These are phyloP conservation scores for Pseudochirops cupreus DNA, from an alignment of 2,797 vertebrate genomes.

Conservation along the genomic window DNA sequence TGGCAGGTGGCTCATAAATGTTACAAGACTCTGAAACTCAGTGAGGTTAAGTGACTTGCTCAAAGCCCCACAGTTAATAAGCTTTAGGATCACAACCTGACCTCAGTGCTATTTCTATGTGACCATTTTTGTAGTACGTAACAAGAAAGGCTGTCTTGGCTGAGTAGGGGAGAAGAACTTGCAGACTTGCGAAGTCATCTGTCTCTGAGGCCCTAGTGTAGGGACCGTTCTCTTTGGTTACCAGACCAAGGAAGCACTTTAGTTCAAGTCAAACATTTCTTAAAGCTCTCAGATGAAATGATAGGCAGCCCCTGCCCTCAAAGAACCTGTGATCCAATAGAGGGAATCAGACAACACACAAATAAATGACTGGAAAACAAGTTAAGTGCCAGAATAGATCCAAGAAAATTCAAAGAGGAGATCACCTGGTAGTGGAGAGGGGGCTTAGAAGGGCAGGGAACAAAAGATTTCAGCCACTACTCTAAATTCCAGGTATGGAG, in stretches of 20 bases:
- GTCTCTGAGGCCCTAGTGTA: background rate
- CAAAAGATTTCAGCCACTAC: background rate
- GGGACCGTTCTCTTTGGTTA: background rate
- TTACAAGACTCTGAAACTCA: background rate
- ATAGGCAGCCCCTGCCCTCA: background rate
- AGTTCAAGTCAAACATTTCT: background rate
- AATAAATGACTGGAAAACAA: constrained; percentile 28
- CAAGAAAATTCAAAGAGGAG: background rate
- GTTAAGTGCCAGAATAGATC: constrained; percentile 24
- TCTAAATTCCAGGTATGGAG: background rate
- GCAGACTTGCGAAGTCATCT: background rate
- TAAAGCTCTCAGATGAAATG: background rate
- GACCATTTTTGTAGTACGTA: background rate
- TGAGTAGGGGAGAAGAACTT: background rate
- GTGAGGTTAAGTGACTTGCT: background rate
- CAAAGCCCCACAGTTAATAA: background rate
- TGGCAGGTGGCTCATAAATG: background rate
- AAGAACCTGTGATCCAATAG: constrained; percentile 12
- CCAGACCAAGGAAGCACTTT: background rate
- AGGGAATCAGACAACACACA: constrained; percentile 17
- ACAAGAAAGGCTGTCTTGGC: background rate
- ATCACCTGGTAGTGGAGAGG: background rate
- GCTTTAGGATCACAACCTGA: background rate
- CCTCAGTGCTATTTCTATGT: background rate
- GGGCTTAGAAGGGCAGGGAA: background rate